Evolutionary conservation across 2,797 vertebrate species (phyloP), one percentile per base, ranked within the genome.

Genomic region (Clarias fuscus): DNA sequence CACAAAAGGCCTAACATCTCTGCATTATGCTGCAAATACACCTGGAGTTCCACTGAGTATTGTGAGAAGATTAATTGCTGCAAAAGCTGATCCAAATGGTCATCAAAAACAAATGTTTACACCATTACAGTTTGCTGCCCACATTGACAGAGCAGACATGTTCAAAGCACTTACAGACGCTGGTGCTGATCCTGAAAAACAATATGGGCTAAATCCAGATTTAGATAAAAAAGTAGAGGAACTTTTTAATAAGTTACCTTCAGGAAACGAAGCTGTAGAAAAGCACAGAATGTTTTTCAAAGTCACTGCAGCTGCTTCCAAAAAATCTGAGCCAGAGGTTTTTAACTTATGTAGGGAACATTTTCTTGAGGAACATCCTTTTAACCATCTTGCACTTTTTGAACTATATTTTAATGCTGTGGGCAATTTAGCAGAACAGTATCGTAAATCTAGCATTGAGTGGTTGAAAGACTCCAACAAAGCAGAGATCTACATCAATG

Each of bases 321-420:
- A 1, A 0, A 83, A 90, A 56, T 0, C 14, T 0, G 78, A 86
- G 5, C 62, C 73, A 37, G 82, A 92, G 4, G 90, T 94, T 20
- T 90, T 92, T 0, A 64, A 61, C 76, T n/a, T 0, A 0, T 85
- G 59, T 67, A 5, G 83, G 14, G 17, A 81, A 43, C 14, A 88
- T 24, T 91, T 94, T 90, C 33, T 94, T 37, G 7, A 8, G 4
- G 91, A 92, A 56, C 0, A 94, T 86, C 92, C 92, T 56, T 81
- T 24, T 4, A 6, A 0, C 17, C 85, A 91, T 77, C 0, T 90
- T 3, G 88, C 70, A 30, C 84, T 93, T 4, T 87, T 91, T 89
- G 93, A 95, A 84, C 0, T 0, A 0, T 84, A 90, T 1, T 90
- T 88, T 33, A 71, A 0, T 72, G 10, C 62, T 5, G 0, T 0